Base-by-base conservation (phyloP, 2,113 vertebrate genomes). In the Oreochromis spilurus region DNA sequence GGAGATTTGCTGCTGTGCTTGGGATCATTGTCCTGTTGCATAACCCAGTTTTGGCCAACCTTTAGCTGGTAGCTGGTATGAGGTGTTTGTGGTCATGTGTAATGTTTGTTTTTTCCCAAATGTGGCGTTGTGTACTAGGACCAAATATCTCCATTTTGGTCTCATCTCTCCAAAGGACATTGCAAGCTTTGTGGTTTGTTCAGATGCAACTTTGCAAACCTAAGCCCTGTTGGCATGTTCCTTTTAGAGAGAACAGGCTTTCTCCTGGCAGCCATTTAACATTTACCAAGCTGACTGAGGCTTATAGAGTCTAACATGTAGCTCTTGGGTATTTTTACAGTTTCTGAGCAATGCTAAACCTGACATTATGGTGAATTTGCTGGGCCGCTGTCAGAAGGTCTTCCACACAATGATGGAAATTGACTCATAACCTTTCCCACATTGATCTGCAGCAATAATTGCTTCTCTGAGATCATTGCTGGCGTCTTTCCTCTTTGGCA, bases 81-180 rank as follows among this genome's bases (percentile, higher is more conserved):
- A 40, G 38, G 29, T 29, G 29, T 29, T 29, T 29, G 9, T 40
- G 38, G 9, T 12, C 9, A 40, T 40, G 11, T 40, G 11, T 4
- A 4, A 12, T 40, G 40, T 40, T 40, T 40, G 40, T 11, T 21
- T 21, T 67, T 67, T 0, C 34, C 11, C 34, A 67, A 67, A 38
- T 38, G 34, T 38, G 60, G 11, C 62, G n/a, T 38, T 67, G 62
- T 67, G 0, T 8, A 40, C 3, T 40, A 67, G 4, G 36, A 14
- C 19, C 36, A 67, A 67, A 67, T 3, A 67, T 5, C 11, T 5
- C 0, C 11, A 67, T 0, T 0, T 8, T 67, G 62, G 19, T 21
- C 34, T 40, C 11, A 40, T 67, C 34, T 67, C 34, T 67, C 19
- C 0, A 1, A 67, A 40, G 19, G 62, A 40, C 62, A 67, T 67